Evolutionary conservation across 2,888 invertebrate genomes (phyloP), one percentile per base, ranked within the genome.

Genomic region (Sinotaia quadrata): DNA sequence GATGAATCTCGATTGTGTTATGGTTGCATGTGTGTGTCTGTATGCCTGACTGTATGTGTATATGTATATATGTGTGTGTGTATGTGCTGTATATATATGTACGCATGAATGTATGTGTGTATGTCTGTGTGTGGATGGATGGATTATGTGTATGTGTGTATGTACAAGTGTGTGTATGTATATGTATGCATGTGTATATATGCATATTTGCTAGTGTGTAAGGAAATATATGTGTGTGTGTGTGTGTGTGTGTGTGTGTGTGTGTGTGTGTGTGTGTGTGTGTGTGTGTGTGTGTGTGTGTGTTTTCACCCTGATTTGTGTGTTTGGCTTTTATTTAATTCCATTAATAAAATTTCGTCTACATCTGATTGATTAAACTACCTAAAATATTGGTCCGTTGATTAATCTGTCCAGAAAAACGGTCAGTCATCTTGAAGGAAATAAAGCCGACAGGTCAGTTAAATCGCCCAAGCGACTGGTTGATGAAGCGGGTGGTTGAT

Each of bases 221-320:
- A 8, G 54, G 5, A 33, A 7, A 18, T 21, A 27, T 52, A 18
- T 29, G 33, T 33, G 29, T 56, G 33, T 56, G 33, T 56, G 29
- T 56, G 15, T 56, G 33, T 56, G 33, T 31, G 29, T 56, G 10
- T 31, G 29, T 56, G 33, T 31, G 33, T 56, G 56, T 15, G 29
- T 56, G 10, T 31, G 21, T 56, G 33, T 34, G 8, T 56, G 56
- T 34, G 5, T 56, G 56, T 31, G 34, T 56, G 56, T 56, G 33
- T 34, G 56, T 56, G 56, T 56, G 56, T 56, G 56, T 34, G 34
- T 31, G 56, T 56, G 56, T 56, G 34, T 56, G 56, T 31, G 56
- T 56, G 56, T 31, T 31, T 56, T n/a, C 34, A 34, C 7, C 10
- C 10, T 31, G 31, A 34, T 56, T 31, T 29, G 34, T 56, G 29